Evolutionary conservation across 2,113 vertebrate genomes (phyloP).

Genomic region (Tragelaphus scriptus): DNA sequence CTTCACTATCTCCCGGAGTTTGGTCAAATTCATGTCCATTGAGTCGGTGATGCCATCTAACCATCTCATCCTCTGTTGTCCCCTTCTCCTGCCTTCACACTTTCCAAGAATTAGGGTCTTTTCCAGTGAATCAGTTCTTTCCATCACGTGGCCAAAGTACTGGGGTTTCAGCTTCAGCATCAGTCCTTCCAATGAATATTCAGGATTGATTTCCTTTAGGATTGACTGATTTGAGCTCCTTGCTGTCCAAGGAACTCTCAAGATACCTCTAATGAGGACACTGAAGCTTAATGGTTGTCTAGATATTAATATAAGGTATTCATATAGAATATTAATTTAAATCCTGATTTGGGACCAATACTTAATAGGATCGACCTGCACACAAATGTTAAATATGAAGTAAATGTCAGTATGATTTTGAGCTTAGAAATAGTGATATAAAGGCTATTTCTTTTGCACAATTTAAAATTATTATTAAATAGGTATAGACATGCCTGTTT

Average conservation of each 20-base stretch:
- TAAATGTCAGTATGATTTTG: conserved; percentile 5
- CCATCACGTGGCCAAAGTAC: not conserved
- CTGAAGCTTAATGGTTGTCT: not conserved
- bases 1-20: not conserved
- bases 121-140: not conserved
- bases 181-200: not conserved
- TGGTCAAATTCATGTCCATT: not conserved
- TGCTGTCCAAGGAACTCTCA: not conserved
- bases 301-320: not conserved
- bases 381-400: conserved; percentile 33
- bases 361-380: not conserved
- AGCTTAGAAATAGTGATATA: conserved; percentile 6
- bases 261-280: not conserved
- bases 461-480: conserved; percentile 46
- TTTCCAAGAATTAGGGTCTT: not conserved
- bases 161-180: not conserved
- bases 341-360: not conserved
- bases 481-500: conserved; percentile 32
- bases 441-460: not conserved
- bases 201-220: not conserved
- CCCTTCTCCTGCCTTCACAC: not conserved
- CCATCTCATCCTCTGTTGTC: not conserved
- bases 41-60: not conserved
- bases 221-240: not conserved
- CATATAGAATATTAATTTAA: conserved; percentile 14